A percentile compares a stretch with the other conserved stretches of the same genome.
Conservation (phyloP, 2,113 vertebrate species). For the Sclerurus mexicanus region DNA sequence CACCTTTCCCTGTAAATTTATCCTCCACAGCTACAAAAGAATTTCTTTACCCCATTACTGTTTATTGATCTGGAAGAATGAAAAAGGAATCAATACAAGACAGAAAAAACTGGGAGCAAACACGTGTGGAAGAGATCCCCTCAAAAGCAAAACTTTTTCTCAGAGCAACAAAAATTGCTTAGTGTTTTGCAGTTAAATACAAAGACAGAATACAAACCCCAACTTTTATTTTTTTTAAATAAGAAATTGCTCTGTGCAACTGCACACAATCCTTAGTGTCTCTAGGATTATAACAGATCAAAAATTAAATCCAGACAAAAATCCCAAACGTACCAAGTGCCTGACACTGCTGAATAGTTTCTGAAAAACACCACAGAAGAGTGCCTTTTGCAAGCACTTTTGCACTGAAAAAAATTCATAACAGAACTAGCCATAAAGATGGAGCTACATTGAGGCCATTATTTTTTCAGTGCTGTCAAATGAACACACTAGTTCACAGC, state of each 20-base stretch:
- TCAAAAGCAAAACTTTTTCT: neutral
- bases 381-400: neutral
- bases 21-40: conserved; percentile 8
- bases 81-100: neutral
- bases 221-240: neutral
- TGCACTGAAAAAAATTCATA: neutral
- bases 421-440: conserved; percentile 16
- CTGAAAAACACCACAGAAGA: neutral
- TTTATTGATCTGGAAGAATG: neutral
- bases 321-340: neutral
- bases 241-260: neutral
- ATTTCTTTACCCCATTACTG: neutral
- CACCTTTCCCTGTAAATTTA: neutral
- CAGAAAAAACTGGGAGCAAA: conserved; percentile 41
- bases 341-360: neutral
- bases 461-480: neutral
- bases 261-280: neutral
- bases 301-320: conserved; percentile 14
- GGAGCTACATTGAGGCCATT: conserved; percentile 28
- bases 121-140: neutral
- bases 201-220: neutral
- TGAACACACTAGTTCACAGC: conserved; percentile 4
- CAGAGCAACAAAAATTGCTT: conserved; percentile 1
- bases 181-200: conserved; percentile 5
- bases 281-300: neutral